Percentiles rank a stretch among this genome's conserved stretches.
phyloP scores from a whole-genome alignment of 1,140 invertebrate genomes.

The Steinernema feltiae region DNA sequence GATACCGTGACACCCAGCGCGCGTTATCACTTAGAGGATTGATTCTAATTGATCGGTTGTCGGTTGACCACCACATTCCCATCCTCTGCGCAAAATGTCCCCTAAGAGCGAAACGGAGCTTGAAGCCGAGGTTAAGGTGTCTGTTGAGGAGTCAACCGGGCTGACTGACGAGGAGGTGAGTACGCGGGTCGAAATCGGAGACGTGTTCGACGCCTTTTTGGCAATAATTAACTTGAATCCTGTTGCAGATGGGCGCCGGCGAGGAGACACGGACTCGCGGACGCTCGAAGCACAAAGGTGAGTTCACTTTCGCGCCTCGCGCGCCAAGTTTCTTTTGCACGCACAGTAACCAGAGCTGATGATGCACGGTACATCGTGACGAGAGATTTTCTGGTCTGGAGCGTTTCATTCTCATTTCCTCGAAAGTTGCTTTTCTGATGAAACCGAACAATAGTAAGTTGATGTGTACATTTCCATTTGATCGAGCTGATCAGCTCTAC shows the following conservation, averaged over 20 bases:
- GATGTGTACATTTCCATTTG: no score
- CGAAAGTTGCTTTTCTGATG: no score
- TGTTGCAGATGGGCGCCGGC: neutral
- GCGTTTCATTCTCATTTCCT: no score
- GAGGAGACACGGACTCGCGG: neutral
- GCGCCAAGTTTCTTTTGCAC: no score
- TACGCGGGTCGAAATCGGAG: neutral
- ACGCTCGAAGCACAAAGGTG: neutral
- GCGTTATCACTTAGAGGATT: neutral
- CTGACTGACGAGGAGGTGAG: neutral
- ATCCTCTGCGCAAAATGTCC: neutral
- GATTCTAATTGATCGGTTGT: neutral
- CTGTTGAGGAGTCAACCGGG: neutral
- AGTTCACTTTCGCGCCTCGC: neutral
- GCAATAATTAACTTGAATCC: neutral
- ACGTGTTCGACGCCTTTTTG: no score
- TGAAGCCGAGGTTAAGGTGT: neutral
- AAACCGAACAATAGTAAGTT: no score
- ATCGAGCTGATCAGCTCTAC: no score
- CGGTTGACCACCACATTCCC: neutral
- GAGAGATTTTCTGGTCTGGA: no score
- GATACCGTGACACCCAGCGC: neutral
- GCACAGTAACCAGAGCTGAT: no score
- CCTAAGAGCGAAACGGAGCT: neutral
- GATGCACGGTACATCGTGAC: no score